Evolutionary conservation across 2,113 vertebrate species (phyloP).

Genomic region (Dipodomys stephensi): DNA sequence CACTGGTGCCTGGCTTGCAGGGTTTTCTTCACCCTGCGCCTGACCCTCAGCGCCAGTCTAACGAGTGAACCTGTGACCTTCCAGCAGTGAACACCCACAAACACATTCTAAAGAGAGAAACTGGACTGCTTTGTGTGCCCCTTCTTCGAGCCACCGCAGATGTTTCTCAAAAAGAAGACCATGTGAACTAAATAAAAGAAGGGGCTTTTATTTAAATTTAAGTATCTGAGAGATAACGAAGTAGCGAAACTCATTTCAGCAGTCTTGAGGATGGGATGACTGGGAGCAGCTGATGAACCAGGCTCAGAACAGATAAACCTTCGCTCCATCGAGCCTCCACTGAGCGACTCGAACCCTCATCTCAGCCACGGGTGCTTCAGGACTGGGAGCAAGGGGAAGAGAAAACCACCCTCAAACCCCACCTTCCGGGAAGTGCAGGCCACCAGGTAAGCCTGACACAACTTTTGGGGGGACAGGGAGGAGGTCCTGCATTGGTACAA

Average conservation of each 20-base stretch:
- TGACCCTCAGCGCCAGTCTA: not conserved
- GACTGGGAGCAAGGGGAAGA: not conserved
- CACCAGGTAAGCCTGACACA: not conserved
- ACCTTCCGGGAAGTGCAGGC: rapidly evolving
- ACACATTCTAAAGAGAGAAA: not conserved
- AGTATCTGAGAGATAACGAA: slow-evolving; percentile 44
- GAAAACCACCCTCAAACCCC: not conserved
- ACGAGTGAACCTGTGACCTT: not conserved
- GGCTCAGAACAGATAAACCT: slow-evolving; percentile 1
- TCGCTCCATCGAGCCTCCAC: not conserved
- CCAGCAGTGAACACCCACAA: slow-evolving; percentile 26
- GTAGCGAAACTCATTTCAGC: slow-evolving; percentile 51
- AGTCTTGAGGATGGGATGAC: slow-evolving; percentile 69
- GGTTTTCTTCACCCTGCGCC: not conserved
- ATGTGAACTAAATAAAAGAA: not conserved
- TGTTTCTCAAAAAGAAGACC: no score
- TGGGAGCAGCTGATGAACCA: slow-evolving; percentile 61
- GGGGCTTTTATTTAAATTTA: no score
- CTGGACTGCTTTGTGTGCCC: no score
- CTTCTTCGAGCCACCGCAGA: no score
- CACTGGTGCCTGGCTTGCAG: no score
- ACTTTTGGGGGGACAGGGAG: not conserved
- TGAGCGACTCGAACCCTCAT: no score
- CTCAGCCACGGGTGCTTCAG: not conserved
- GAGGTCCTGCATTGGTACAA: no score